These are phyloP conservation scores for Thalassaphorura encarpata DNA, from an alignment of 1,140 invertebrate species.

Conservation along the genomic window DNA sequence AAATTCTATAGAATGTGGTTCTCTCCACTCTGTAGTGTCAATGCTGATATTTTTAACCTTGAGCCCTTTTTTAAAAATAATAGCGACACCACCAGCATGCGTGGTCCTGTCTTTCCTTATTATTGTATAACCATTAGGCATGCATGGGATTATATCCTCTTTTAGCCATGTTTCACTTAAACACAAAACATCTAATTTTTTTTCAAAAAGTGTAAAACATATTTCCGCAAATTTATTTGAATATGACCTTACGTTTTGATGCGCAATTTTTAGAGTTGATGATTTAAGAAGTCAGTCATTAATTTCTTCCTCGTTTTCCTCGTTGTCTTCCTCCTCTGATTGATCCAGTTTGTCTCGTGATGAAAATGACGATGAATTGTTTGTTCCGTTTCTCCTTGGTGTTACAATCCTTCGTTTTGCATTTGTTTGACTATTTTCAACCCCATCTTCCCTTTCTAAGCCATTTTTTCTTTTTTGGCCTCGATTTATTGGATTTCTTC, in stretches of 20 bases:
- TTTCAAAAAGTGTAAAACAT: not conserved
- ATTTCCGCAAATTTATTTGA: not conserved
- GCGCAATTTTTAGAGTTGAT: not conserved
- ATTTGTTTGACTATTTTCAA: too few relatives aligned
- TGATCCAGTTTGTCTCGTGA: not conserved
- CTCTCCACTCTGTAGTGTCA: not conserved
- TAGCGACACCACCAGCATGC: slow-evolving; percentile 4
- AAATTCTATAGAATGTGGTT: not conserved
- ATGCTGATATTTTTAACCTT: not conserved
- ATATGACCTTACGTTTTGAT: slow-evolving; percentile 3
- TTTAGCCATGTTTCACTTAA: slow-evolving; percentile 10
- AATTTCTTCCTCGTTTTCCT: not conserved
- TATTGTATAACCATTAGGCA: not conserved
- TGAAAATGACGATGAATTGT: too few relatives aligned
- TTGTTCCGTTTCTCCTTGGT: too few relatives aligned
- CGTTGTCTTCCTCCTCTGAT: not conserved
- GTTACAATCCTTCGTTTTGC: too few relatives aligned
- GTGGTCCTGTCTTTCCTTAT: not conserved
- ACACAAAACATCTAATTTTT: not conserved
- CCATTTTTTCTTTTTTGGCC: too few relatives aligned
- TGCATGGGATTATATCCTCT: not conserved
- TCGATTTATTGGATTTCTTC: too few relatives aligned
- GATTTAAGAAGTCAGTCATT: too few relatives aligned
- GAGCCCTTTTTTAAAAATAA: not conserved
- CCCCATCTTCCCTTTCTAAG: too few relatives aligned